Conservation (phyloP, 2,797 vertebrate species). For the Epinephelus coioides region DNA sequence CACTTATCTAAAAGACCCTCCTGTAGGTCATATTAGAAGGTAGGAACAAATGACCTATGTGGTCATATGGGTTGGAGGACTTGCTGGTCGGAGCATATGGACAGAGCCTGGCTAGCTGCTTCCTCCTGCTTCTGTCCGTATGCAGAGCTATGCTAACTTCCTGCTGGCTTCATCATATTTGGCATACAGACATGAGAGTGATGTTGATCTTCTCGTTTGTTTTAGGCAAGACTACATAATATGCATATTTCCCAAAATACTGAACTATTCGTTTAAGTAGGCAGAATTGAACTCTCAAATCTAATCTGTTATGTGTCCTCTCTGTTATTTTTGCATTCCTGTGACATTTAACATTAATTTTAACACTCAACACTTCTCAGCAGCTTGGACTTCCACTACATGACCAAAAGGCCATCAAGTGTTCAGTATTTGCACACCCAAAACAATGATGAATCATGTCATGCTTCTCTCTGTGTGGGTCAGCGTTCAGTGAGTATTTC, state of each 20-base stretch:
- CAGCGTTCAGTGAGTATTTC: constrained; percentile 67
- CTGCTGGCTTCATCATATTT: too few relatives aligned
- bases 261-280: too few relatives aligned
- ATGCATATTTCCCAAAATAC: not conserved
- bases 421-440: not conserved
- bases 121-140: not conserved
- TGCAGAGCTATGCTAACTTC: not conserved
- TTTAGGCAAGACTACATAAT: not conserved
- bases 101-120: not conserved
- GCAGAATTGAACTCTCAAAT: not conserved
- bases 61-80: too few relatives aligned
- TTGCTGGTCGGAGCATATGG: too few relatives aligned
- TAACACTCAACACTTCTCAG: not conserved
- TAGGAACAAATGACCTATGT: too few relatives aligned
- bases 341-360: too few relatives aligned
- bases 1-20: too few relatives aligned
- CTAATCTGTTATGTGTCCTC: not conserved
- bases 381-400: not conserved
- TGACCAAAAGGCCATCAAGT: not conserved
- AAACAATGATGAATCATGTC: constrained; percentile 57
- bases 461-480: constrained; percentile 35
- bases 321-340: not conserved
- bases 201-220: not conserved
- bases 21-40: too few relatives aligned
- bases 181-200: too few relatives aligned